Base-by-base conservation (phyloP, 2,113 vertebrate genomes). In the Eptesicus fuscus region DNA sequence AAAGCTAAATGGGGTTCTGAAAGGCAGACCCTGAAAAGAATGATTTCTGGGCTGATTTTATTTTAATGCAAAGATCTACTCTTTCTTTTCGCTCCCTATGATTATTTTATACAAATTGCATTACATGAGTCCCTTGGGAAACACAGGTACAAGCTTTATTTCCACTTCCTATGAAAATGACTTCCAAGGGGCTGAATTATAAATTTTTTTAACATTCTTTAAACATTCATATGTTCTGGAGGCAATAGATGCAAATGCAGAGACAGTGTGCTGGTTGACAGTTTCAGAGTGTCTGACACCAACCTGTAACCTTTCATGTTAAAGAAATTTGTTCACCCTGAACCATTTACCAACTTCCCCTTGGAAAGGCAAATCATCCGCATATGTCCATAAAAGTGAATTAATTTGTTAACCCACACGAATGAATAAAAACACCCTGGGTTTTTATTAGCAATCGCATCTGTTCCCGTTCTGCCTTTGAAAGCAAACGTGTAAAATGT, bases 1-100 rank as follows among this genome's bases (percentile, higher is more conserved):
- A 92, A 85, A 95, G 90, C 92, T 92, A 94, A 97, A 91, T 76
- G 80, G 94, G 84, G 61, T 84, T 94, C 76, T 94, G 77, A 90
- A 97, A 96, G 73, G 87, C 77, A 92, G 92, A 47, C 69, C 83
- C 87, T 93, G 83, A 78, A 94, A 94, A 89, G 56, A 94, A 67
- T 1, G 2, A 90, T 85, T 93, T 96, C 83, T 42, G 0, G 59
- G 61, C 70, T 90, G 90, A 84, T 90, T 97, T 94, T 94, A 91
- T 94, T 96, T 94, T 93, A 94, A 91, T 91, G 80, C 70, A 93
- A 91, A 80, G 84, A 76, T 74, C 76, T 28, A 87, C 37, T 91
- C 69, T 94, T 93, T 79, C 49, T 83, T 86, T 61, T 94, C 49
- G 44, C 67, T 91, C 37, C 42, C 85, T 47, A 47, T 74, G 93